Evolutionary conservation across 2,797 vertebrate genomes (phyloP), one percentile per base, ranked within the genome.

Genomic region (Lindbergichthys nudifrons): DNA sequence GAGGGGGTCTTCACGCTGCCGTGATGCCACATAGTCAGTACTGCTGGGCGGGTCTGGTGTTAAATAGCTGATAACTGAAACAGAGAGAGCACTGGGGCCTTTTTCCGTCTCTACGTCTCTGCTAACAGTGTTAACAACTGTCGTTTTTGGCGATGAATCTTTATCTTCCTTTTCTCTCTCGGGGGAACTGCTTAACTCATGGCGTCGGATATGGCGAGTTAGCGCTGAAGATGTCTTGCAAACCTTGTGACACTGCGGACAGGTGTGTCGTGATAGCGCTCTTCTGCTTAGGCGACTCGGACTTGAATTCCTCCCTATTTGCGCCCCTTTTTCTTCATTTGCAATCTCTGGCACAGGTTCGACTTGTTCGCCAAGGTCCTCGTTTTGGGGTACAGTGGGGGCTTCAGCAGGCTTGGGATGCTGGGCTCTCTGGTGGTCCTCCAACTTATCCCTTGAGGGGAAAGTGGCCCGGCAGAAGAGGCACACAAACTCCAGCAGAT

Each of bases 151-250:
- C 63, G 90, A 87, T 13, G 79, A 56, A 39, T 87, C 87, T 19
- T 82, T 78, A n/a, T 90, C 90, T 26, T 92, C 92, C 47, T 73
- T 88, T 57, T 93, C 92, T 67, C 91, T 92, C 74, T 94, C 93
- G 2, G 93, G 89, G 48, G 93, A 93, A 73, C 91, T 94, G 82
- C 94, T 94, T 1, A 95, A 81, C 52, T 95, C 93, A 0, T 98
- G 97, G 56, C 97, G 95, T 59, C 96, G 94, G 65, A 93, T 84
- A 13, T 98, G 97, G 47, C 96, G 96, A 80, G 93, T 96, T n/a
- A 97, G 92, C 1, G 97, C 97, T 0, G 97, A 97, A 0, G 96
- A 95, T 0, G 97, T 97, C 89, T 97, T 97, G 90, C 96, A 97
- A 73, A 97, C 95, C 84, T 97, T 97, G 59, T 96, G 91, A 73